Evolutionary conservation across 2,888 invertebrate genomes (phyloP), one percentile per base, ranked within the genome.

Genomic region (Megaustenia siamemsis): DNA sequence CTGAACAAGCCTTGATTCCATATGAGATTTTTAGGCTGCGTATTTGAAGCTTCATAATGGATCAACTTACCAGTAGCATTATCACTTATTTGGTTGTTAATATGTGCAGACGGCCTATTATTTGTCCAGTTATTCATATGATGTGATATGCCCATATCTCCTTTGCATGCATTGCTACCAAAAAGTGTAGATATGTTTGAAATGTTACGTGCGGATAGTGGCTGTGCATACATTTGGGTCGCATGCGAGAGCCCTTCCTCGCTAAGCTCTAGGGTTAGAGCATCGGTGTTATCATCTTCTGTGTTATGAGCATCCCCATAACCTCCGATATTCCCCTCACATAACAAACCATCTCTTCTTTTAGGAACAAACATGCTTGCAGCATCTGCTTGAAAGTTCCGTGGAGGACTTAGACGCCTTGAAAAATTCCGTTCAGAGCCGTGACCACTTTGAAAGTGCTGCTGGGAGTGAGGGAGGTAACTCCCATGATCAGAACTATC

Each of bases 221-320:
- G 84, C 66, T 84, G 84, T 38, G 84, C 84, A 79, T 84, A 84
- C 84, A 79, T 66, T 38, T 84, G 84, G 45, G 75, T 84, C 21
- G 49, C 53, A 24, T 80, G 84, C 32, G 73, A 63, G 38, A 84
- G 35, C 35, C 84, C 84, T 32, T 84, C 84, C 53, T 84, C 84
- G 66, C 84, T 80, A 40, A 84, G 80, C 24, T 84, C 84, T 28
- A 80, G n/a, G 45, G 69, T 83, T 1, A 78, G 71, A 1, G 71
- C 69, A 78, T 83, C 83, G n/a, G 68, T 78, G 49, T 83, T 83
- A 35, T 78, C 78, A 24, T 83, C 78, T 40, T 78, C 83, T 21
- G 28, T 24, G 28, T 32, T 43, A 32, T 43, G 66, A 35, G 56
- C 78, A 69, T 83, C 83, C n/a, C 83, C 83, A 78, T 68, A 77